Evolutionary conservation across 2,888 invertebrate genomes (phyloP), one percentile per base, ranked within the genome.

Genomic region (Andrena marginata): DNA sequence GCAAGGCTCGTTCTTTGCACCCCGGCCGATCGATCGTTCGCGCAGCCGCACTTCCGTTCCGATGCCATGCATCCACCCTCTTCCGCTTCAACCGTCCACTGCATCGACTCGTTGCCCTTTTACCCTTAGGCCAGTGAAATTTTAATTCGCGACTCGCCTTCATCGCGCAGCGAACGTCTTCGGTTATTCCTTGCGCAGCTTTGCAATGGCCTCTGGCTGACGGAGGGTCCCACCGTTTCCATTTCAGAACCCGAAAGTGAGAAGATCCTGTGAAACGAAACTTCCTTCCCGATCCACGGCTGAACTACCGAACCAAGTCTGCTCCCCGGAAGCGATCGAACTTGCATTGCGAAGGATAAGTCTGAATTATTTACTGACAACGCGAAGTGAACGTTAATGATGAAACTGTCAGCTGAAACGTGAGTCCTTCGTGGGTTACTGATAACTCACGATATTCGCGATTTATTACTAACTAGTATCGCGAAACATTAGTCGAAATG

Each of bases 31-130:
- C 62, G 77, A 68, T 78, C 48, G 26, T 4, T 8, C 2, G 81
- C 81, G 82, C 81, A 81, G 51, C 13, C 81, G 81, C 81, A 42
- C 59, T 74, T 65, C 42, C 73, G 49, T 60, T 71, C 29, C 20
- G 5, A 26, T 29, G 13, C 20, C 20, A 79, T 16, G 23, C 8
- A 16, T 29, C 69, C n/a, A 68, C n/a, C 33, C 48, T 20, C 35
- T 26, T 49, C 31, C 23, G 13, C 35, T n/a, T n/a, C 10, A 23
- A 29, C 33, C 60, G 13, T 42, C 42, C 42, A 5, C 16, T 54
- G 42, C 75, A 8, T 23, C 49, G 10, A 26, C 23, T 42, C 33
- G 77, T 49, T 48, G 48, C 10, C 42, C 51, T 78, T 68, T 35
- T 0, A 16, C 42, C 42, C 51, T 77, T 64, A 23, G 63, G 33